Evolutionary conservation across 2,888 invertebrate species (phyloP), one percentile per base, ranked within the genome.

Genomic region (Spicauda simplicius): DNA sequence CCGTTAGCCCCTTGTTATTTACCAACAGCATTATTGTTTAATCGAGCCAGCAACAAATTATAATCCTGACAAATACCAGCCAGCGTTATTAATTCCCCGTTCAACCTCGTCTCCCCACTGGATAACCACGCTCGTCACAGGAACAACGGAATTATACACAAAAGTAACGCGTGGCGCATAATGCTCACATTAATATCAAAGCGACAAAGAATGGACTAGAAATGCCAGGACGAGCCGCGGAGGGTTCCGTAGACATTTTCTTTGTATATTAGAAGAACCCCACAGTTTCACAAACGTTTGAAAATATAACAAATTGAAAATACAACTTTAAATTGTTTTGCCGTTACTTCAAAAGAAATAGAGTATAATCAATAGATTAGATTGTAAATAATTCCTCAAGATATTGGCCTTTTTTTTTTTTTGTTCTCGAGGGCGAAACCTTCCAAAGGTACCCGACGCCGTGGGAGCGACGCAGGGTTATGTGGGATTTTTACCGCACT

Each of bases 1-100:
- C 2, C 16, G 5, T 25, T 4, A 16, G 48, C 14, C 48, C 48
- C 48, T 48, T 48, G 16, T 48, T 48, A 48, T 48, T n/a, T 48
- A 48, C 48, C 48, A 48, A 48, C 48, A 48, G 5, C 16, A 48
- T 58, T 58, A 58, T 58, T 58, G 57, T 58, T 58, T 41, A 45
- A 58, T 58, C 58, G 45, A 25, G 45, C 45, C 45, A 20, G 45
- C 50, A n/a, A 45, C 54, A 62, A 54, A 62, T 54, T 54, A 54
- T 54, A 62, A 41, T 62, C 62, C 45, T 62, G 54, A 55, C 62
- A 62, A 55, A 55, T 45, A 48, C 59, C 48, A 45, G 41, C 54
- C 25, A 25, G 25, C 25, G 25, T 61, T 54, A 62, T 41, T 54
- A 54, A 62, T 62, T 62, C 16, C 53, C 54, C 18, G 7, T 18